Evolutionary conservation across 2,113 vertebrate genomes (phyloP).

Genomic region (Rostratula benghalensis): DNA sequence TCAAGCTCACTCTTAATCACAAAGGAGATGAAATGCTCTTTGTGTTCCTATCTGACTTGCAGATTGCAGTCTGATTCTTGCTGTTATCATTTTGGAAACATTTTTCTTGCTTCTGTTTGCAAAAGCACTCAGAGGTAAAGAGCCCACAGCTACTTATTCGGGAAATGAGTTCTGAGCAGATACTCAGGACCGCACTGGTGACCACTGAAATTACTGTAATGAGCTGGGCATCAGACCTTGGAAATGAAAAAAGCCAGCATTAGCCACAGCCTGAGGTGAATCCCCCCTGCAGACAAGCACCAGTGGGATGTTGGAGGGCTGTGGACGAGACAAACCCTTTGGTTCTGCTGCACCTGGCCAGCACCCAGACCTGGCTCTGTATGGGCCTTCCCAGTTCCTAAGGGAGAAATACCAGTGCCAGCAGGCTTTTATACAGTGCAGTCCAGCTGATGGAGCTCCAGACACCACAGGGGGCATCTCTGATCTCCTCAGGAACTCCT

Average conservation of each 20-base stretch:
- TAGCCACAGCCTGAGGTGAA: neutral
- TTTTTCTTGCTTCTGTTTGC: constrained; percentile 10
- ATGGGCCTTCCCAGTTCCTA: neutral
- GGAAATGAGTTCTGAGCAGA: neutral
- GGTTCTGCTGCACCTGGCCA: neutral
- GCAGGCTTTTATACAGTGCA: neutral
- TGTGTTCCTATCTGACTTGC: constrained; percentile 40
- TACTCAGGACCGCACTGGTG: rapidly evolving
- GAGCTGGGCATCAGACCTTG: neutral
- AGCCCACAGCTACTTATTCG: neutral
- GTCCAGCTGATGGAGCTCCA: neutral
- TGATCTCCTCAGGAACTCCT: too few species aligned
- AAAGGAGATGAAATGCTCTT: constrained; percentile 48
- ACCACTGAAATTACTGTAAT: neutral
- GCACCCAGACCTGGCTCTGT: neutral
- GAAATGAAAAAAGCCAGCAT: neutral
- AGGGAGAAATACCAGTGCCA: neutral
- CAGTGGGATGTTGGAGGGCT: neutral
- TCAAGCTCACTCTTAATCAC: constrained; percentile 43
- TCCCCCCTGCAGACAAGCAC: neutral
- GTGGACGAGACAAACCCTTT: neutral
- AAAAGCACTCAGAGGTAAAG: neutral
- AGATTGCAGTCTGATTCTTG: constrained; percentile 24
- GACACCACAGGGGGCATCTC: neutral
- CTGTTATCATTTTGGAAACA: neutral